These are phyloP conservation scores for Phymastichus coffea DNA, from an alignment of 1,140 invertebrate species.

Conservation along the genomic window DNA sequence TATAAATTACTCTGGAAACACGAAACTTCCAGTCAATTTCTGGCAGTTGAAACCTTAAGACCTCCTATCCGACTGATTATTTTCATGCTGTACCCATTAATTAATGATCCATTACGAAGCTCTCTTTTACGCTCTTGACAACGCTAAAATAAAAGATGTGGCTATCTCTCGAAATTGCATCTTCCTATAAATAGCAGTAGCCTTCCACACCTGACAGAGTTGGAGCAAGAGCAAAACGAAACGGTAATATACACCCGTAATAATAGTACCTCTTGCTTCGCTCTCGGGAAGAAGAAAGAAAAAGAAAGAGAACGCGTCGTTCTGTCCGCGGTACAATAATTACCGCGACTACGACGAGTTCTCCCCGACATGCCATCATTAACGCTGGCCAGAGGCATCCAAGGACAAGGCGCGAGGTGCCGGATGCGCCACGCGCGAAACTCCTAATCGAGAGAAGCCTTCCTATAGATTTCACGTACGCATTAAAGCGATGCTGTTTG, in stretches of 20 bases:
- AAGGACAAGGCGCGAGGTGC: constrained; percentile 15
- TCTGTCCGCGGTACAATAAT: constrained; percentile 3
- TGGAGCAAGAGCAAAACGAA: too few species aligned
- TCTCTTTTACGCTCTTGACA: too few species aligned
- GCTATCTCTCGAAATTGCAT: too few species aligned
- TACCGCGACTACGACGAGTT: background rate
- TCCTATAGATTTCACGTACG: background rate
- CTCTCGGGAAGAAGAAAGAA: constrained; percentile 1
- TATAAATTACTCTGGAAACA: too few species aligned
- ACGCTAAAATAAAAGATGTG: too few species aligned
- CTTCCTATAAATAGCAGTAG: too few species aligned
- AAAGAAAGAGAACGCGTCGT: background rate
- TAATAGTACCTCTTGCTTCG: background rate
- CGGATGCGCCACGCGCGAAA: constrained; percentile 13
- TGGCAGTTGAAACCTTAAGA: too few species aligned
- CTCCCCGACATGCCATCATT: background rate
- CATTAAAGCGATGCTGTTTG: constrained; percentile 4
- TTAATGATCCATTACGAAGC: too few species aligned
- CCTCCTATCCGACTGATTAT: too few species aligned
- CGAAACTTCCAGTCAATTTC: too few species aligned
- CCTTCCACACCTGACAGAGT: too few species aligned
- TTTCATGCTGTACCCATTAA: too few species aligned
- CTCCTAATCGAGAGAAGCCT: constrained; percentile 15
- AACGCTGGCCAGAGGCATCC: constrained; percentile 6
- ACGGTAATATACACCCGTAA: background rate